phyloP scores from a whole-genome alignment of 2,888 invertebrate species.

The Tipula confusa region DNA sequence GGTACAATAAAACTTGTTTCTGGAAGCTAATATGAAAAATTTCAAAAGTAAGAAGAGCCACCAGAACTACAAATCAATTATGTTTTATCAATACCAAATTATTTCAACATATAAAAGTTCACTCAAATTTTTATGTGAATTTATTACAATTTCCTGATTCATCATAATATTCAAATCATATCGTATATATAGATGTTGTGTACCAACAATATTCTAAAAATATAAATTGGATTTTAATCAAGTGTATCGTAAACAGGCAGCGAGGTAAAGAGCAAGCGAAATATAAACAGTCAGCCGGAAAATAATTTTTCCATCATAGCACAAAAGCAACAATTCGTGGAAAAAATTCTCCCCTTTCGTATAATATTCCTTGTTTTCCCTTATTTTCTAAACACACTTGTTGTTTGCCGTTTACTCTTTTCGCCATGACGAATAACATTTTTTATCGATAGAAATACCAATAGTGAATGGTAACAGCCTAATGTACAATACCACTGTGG shows the following conservation, averaged over 20 bases:
- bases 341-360: not conserved
- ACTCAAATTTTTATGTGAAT: too few relatives aligned
- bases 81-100: too few relatives aligned
- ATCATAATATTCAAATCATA: not conserved
- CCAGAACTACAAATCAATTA: too few relatives aligned
- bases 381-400: not conserved
- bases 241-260: not conserved
- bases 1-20: too few relatives aligned
- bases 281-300: not conserved
- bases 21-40: too few relatives aligned
- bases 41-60: too few relatives aligned
- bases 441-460: not conserved
- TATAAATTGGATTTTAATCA: slow-evolving; percentile 5
- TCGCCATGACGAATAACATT: not conserved
- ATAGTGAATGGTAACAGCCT: not conserved
- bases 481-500: not conserved
- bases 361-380: not conserved
- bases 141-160: not conserved
- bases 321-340: not conserved
- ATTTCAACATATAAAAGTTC: too few relatives aligned
- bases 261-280: not conserved
- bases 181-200: not conserved
- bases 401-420: not conserved
- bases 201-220: not conserved
- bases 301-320: not conserved